Evolutionary conservation across 2,113 vertebrate species (phyloP).

Genomic region (Tetrax tetrax): DNA sequence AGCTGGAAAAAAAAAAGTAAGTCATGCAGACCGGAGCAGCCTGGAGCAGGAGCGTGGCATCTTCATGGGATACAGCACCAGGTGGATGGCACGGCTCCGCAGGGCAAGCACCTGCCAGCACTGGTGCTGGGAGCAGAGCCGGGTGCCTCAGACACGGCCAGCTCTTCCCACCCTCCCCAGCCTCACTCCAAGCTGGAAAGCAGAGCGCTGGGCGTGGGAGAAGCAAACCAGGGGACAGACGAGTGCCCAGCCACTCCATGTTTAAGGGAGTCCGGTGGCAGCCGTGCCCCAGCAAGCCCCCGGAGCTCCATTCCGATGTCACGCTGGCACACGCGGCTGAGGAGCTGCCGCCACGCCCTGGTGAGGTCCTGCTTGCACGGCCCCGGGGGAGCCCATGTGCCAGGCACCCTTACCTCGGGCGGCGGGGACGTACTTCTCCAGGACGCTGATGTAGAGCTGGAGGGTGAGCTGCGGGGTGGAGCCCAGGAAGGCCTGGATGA

Average conservation of each 20-base stretch:
- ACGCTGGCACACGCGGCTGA: fast-evolving
- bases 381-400: fast-evolving
- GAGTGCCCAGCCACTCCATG: fast-evolving
- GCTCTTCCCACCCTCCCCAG: neutral
- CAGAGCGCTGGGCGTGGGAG: neutral
- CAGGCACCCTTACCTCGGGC: constrained; percentile 78
- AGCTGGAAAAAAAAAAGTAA: neutral
- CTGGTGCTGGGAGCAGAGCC: neutral
- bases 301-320: neutral
- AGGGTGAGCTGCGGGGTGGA: constrained; percentile 95
- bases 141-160: neutral
- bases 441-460: constrained; percentile 91
- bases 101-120: neutral
- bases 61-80: neutral
- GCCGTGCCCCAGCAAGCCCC: neutral
- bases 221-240: neutral
- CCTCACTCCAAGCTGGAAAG: neutral
- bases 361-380: neutral
- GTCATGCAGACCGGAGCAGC: neutral
- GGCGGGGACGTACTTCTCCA: constrained; percentile 83
- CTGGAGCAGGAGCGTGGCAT: neutral
- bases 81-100: neutral
- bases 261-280: neutral
- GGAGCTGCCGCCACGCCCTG: fast-evolving
- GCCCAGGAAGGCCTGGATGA: constrained; percentile 97